Conservation (phyloP, 2,113 vertebrate genomes). For the Calypte anna region DNA sequence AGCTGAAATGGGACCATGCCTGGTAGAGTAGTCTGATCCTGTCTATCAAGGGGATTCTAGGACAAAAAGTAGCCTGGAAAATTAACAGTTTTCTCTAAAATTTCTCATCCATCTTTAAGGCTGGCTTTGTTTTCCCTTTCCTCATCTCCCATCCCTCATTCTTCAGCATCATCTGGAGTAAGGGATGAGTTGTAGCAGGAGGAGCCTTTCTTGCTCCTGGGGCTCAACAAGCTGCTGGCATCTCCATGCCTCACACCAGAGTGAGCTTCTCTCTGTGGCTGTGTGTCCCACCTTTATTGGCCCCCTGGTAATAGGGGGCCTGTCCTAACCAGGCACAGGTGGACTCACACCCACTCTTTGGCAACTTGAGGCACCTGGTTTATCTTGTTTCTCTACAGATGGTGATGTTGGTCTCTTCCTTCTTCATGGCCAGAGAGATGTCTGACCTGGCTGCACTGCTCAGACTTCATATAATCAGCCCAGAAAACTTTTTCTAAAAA, state of each 20-base stretch:
- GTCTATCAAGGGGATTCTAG: background rate
- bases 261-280: no score
- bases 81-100: background rate
- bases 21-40: background rate
- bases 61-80: background rate
- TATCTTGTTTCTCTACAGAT: no score
- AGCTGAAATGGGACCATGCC: background rate
- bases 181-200: no score
- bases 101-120: background rate
- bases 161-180: background rate
- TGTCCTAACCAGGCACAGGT: no score
- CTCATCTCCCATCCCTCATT: background rate
- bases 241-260: no score
- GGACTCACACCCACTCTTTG: no score
- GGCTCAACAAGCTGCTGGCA: no score
- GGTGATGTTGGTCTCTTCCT: background rate
- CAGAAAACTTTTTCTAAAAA: background rate
- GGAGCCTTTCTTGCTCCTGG: no score
- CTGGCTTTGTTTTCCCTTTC: background rate
- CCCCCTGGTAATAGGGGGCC: no score
- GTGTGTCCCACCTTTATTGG: no score
- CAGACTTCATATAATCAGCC: background rate
- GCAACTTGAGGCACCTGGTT: no score
- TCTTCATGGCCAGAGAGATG: background rate
- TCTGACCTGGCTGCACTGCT: background rate